Conservation (phyloP, 2,113 vertebrate genomes). For the Odocoileus hemionus region DNA sequence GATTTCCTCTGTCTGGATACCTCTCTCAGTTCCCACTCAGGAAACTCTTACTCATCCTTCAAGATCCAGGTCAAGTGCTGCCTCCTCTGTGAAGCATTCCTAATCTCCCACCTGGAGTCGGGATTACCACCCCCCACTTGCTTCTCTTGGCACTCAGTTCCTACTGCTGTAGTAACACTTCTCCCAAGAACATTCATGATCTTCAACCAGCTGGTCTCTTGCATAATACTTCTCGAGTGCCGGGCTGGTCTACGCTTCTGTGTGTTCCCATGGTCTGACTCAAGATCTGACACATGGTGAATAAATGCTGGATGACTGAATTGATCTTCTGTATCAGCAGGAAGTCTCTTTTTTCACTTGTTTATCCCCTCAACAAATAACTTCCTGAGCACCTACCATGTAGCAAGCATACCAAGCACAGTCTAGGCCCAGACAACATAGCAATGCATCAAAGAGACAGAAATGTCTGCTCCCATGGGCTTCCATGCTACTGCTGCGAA, state of each 20-base stretch:
- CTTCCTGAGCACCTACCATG: neutral
- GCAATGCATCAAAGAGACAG: neutral
- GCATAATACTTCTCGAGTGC: neutral
- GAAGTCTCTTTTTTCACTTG: neutral
- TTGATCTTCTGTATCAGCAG: neutral
- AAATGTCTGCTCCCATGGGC: neutral
- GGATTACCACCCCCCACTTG: fast-evolving
- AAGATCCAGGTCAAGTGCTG: neutral
- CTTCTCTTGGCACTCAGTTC: neutral
- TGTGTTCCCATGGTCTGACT: neutral
- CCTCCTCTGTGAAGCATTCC: neutral
- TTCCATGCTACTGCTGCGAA: neutral
- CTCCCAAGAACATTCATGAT: neutral
- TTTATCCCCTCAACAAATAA: neutral
- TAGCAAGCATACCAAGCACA: neutral
- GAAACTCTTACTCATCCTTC: neutral
- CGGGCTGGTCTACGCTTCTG: neutral
- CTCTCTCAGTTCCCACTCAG: neutral
- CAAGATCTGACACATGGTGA: neutral
- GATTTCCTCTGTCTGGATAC: neutral
- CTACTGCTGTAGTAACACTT: neutral
- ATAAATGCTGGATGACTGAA: neutral
- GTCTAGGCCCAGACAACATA: neutral
- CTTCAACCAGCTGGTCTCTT: neutral
- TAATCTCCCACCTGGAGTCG: neutral